Evolutionary conservation across 1,140 invertebrate species (phyloP).

Genomic region (Matsumurasca onukii): DNA sequence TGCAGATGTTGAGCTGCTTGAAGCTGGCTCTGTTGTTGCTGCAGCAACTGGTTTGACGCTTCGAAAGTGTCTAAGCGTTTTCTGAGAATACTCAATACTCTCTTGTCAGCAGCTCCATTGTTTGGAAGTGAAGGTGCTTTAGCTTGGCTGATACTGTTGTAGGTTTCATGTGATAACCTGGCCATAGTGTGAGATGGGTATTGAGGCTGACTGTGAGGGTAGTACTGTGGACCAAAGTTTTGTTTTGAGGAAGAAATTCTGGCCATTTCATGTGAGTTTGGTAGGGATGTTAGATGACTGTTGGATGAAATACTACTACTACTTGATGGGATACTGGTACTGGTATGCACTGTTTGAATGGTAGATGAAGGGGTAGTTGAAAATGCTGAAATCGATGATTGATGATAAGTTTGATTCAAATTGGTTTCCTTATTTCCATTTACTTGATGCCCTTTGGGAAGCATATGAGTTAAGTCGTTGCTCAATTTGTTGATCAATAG

Average conservation of each 20-base stretch:
- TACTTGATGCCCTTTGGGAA: slow-evolving; percentile 36
- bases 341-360: not conserved
- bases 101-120: slow-evolving; percentile 57
- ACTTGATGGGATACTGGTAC: not conserved
- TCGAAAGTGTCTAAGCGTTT: slow-evolving; percentile 68
- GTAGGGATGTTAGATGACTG: too few species aligned
- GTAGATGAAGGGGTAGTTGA: not conserved
- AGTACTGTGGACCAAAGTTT: not conserved
- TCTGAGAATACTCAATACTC: slow-evolving; percentile 64
- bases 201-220: not conserved
- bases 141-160: not conserved
- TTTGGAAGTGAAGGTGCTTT: slow-evolving; percentile 10
- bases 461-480: slow-evolving; percentile 49
- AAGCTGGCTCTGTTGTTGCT: slow-evolving; percentile 49
- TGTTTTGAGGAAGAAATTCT: not conserved
- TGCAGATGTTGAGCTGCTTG: slow-evolving; percentile 48
- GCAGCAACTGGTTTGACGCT: slow-evolving; percentile 53
- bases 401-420: too few species aligned
- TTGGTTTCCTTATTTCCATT: slow-evolving; percentile 32
- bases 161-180: not conserved
- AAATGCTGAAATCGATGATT: too few species aligned
- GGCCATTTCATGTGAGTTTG: not conserved
- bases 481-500: slow-evolving; percentile 57
- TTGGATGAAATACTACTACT: not conserved
- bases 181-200: slow-evolving; percentile 9